A percentile compares a stretch with the other conserved stretches of the same genome.
phyloP scores from a whole-genome alignment of 1,140 invertebrate species.

The Rhyzopertha dominica region DNA sequence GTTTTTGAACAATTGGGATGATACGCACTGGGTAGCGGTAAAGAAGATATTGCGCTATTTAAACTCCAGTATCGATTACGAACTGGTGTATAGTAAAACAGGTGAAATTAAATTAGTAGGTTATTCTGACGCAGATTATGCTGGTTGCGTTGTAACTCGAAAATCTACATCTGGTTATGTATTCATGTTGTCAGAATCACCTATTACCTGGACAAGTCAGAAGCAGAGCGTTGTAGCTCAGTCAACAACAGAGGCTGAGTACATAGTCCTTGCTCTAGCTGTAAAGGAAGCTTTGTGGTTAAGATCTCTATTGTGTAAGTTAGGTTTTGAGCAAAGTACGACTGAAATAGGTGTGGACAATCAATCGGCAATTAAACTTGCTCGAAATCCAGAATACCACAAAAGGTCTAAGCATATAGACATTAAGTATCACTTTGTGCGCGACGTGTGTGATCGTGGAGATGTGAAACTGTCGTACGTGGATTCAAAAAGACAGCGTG shows the following conservation, averaged over 20 bases:
- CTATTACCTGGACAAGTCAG: slow-evolving; percentile 15
- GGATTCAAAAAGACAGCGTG: slow-evolving; percentile 3
- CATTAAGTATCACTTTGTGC: slow-evolving; percentile 32
- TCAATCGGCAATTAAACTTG: background rate
- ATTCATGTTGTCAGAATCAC: slow-evolving; percentile 3
- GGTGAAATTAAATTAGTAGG: background rate
- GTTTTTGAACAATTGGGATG: slow-evolving; percentile 1
- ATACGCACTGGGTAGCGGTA: background rate
- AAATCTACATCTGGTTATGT: slow-evolving; percentile 18
- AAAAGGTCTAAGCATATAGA: slow-evolving; percentile 41
- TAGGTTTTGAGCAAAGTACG: background rate
- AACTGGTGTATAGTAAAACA: background rate
- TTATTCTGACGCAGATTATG: slow-evolving; percentile 11
- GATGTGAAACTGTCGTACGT: slow-evolving; percentile 8
- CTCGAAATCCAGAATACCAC: slow-evolving; percentile 29
- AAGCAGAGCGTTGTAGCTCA: slow-evolving; percentile 11
- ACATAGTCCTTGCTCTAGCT: slow-evolving; percentile 1
- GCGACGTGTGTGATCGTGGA: slow-evolving; percentile 24
- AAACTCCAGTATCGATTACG: background rate
- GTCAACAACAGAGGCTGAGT: slow-evolving; percentile 12
- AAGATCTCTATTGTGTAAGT: slow-evolving; percentile 1
- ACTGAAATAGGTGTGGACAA: background rate
- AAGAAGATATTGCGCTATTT: no score
- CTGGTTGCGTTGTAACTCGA: slow-evolving; percentile 8
- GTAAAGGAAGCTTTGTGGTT: slow-evolving; percentile 1